Evolutionary conservation across 2,113 vertebrate genomes (phyloP), one percentile per base, ranked within the genome.

Genomic region (Corythornis madagascariensis): DNA sequence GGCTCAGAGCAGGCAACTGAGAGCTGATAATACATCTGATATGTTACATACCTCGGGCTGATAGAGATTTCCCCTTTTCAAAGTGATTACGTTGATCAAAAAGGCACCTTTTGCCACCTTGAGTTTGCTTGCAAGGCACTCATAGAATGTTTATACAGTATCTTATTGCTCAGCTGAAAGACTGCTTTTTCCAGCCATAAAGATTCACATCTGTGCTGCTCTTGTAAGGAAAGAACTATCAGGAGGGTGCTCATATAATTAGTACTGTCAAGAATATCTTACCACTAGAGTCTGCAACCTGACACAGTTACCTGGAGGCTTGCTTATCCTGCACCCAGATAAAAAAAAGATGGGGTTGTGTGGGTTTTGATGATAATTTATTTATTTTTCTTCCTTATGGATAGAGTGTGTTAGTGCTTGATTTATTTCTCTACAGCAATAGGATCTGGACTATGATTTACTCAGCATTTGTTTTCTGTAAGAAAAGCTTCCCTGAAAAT

Each of bases 21-120:
- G 89, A 87, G 86, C 66, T 90, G 71, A 87, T 84, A 83, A 22
- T 79, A 80, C 78, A 60, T 42, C 87, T 86, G 92, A 79, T 22
- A 10, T 8, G 24, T 79, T 63, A 52, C 40, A 10, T 48, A 61
- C 18, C 24, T 43, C 0, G 0, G 50, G 20, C 7, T 76, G 66
- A 66, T 61, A 26, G 71, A 89, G 45, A 47, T 50, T 89, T 35
- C 73, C 52, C 67, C 56, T 79, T 89, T 67, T 19, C 52, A 18
- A 40, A 80, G 60, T 14, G 56, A 43, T 83, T 80, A 52, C 43
- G 52, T 13, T 60, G 74, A 79, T 73, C 42, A 73, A 69, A 89
- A 11, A 66, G 56, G 50, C 67, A 18, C 19, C n/a, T 70, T 56
- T 64, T 56, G 8, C 47, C 0, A 0, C 31, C 89, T 35, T 33